These are phyloP conservation scores for Herminia tarsipennalis DNA, from an alignment of 2,888 invertebrate species.

Conservation along the genomic window DNA sequence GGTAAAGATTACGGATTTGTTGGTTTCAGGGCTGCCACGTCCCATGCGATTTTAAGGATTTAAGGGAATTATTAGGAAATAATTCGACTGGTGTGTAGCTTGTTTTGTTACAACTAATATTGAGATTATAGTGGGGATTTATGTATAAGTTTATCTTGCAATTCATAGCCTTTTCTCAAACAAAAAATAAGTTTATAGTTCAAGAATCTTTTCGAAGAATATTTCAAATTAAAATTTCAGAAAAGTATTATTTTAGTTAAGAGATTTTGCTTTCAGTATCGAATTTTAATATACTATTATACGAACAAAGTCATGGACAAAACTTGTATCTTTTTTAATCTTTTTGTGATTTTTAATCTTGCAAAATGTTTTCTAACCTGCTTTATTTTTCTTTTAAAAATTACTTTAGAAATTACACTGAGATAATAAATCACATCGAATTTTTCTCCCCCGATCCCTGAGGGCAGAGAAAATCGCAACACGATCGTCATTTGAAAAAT, in stretches of 20 bases:
- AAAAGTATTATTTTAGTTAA: no score
- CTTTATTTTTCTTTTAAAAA: slow-evolving; percentile 19
- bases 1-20: background rate
- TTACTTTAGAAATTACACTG: slow-evolving; percentile 55
- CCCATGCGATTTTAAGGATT: slow-evolving; percentile 72
- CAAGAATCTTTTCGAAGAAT: no score
- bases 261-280: no score
- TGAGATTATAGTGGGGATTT: background rate
- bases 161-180: no score
- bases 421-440: slow-evolving; percentile 72
- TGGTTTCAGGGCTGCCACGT: slow-evolving; percentile 38
- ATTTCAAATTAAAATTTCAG: no score
- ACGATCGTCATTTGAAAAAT: slow-evolving; percentile 82
- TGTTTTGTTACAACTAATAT: slow-evolving; percentile 31
- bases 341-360: slow-evolving; percentile 1
- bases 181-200: no score
- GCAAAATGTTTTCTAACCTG: background rate
- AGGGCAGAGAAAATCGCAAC: slow-evolving; percentile 75
- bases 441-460: slow-evolving; percentile 58
- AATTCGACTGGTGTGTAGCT: slow-evolving; percentile 46
- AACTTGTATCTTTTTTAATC: background rate
- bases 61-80: slow-evolving; percentile 63
- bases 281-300: no score
- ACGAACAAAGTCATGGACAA: no score
- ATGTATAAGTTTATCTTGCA: no score